Base-by-base conservation (phyloP, 2,113 vertebrate species). In the Alces alces region DNA sequence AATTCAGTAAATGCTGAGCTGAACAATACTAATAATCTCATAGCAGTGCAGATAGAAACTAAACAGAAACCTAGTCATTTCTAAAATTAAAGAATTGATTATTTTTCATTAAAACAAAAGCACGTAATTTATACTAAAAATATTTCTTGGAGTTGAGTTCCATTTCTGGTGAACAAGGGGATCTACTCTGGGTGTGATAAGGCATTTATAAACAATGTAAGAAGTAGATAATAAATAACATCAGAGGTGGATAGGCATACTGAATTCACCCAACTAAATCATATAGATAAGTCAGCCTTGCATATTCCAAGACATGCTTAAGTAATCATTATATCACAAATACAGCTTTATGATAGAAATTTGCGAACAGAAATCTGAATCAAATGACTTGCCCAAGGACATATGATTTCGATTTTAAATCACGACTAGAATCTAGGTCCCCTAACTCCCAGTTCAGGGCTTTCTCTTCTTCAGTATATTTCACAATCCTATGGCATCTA, bases 71-170 rank as follows among this genome's bases (percentile, higher is more conserved):
- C 17, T 85, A 86, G 60, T 54, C 28, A 76, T 64, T 64, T 28
- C n/a, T 91, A 93, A 86, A 82, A 90, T 30, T 7, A 55, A 89
- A 45, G 17, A 92, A 64, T 5, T 92, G 60, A 57, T 83, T 54
- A 84, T 21, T 89, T 96, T 95, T 95, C 43, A 96, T 50, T 79
- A 86, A 96, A 91, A 57, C 60, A 96, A 93, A 96, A 95, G 64
- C 27, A 97, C 7, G 45, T 80, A 70, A 66, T 36, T 94, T 76
- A 76, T 90, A 84, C n/a, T 50, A 86, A 95, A 96, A 25, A 30
- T 58, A 89, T 60, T 58, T 36, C 33, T 89, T 86, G 25, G 55
- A 92, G 30, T 66, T 86, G 66, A 94, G 43, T 73, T 83, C 47
- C 21, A 83, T 30, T 70, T 95, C 47, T 86, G n/a, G n/a, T 58